Base-by-base conservation (phyloP, 2,888 invertebrate species). In the Athalia circularis region DNA sequence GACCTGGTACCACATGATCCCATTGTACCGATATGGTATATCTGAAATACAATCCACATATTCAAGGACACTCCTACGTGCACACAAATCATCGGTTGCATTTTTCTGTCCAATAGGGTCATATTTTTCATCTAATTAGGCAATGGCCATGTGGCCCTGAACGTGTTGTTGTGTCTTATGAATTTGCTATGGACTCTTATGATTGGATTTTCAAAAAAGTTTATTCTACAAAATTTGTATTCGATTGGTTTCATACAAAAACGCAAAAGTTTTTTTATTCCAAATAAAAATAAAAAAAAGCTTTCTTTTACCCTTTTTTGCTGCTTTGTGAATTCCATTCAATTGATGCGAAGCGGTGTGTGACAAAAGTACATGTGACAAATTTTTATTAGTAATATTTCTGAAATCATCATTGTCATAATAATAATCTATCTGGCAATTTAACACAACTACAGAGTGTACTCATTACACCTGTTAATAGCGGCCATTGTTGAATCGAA, bases 1-100 rank as follows among this genome's bases (percentile, higher is more conserved):
- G 91, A 79, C 91, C 87, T 45, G 92, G 90, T 77, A 91, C 90
- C 13, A 92, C 92, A 86, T 93, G 92, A 65, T 90, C 90, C 83
- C 90, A 87, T 48, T 89, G 86, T 29, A 92, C 91, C 9, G 93
- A 91, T 77, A 93, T 89, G 47, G 87, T 87, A 82, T 92, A 92
- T 76, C 92, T 92, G 86, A 78, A 86, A 85, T 79, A 79, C 59
- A 62, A 62, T 47, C 45, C 15, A 67, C 47, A 54, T 4, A 29
- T 29, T 1, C 29, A 29, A 29, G 8, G 54, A 54, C n/a, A 54
- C 54, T 11, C 54, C 8, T 11, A 54, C 8, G n/a, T 54, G n/a
- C 54, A 54, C 54, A 54, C 8, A 11, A 54, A 54, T 54, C n/a
- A 54, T 54, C n/a, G n/a, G 8, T 11, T 4, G n/a, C 4, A 54